Base-by-base conservation (phyloP, 2,113 vertebrate species). In the Condylura cristata region DNA sequence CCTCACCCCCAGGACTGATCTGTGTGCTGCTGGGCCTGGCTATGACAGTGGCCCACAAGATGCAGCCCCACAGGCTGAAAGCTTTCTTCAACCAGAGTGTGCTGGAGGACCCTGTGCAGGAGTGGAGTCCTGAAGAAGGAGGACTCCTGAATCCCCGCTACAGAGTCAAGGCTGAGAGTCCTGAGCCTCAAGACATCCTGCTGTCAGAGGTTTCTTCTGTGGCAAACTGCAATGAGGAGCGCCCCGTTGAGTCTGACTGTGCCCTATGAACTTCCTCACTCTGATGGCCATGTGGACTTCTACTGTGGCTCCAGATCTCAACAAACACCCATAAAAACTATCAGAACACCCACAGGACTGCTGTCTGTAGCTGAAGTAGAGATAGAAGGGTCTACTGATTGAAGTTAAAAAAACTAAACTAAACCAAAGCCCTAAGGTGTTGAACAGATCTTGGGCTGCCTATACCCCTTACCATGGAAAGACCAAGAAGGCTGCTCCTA, bases 21-120 rank as follows among this genome's bases (percentile, higher is more conserved):
- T 99, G 99, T 93, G 63, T 98, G 90, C 18, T 99, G 91, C 98
- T 99, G 75, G 99, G 99, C 2, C 74, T 98, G 88, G 74, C 95
- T 30, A 71, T 99, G 96, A 92, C 98, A 46, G 53, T 98, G 70
- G 95, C 99, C 39, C 96, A 99, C 94, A 96, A 93, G 0, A 0
- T 97, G 72, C 96, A 97, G 63, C 99, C 99, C 0, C 98, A 98
- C 86, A 99, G 97, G 97, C 98, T 99, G 63, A 99, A 98, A 95
- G 97, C 98, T 86, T 97, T 99, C 70, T 99, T 99, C 88, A 99
- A 98, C 48, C 96, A 98, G n/a, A 98, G 96, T 0, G 58, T 93
- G 0, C 98, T 98, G 22, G 96, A 96, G 28, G 91, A 79, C 34
- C 37, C 81, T 1, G 24, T 22, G 96, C 98, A 2, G 97, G 46